Evolutionary conservation across 2,113 vertebrate genomes (phyloP).

Genomic region (Pagrus major): DNA sequence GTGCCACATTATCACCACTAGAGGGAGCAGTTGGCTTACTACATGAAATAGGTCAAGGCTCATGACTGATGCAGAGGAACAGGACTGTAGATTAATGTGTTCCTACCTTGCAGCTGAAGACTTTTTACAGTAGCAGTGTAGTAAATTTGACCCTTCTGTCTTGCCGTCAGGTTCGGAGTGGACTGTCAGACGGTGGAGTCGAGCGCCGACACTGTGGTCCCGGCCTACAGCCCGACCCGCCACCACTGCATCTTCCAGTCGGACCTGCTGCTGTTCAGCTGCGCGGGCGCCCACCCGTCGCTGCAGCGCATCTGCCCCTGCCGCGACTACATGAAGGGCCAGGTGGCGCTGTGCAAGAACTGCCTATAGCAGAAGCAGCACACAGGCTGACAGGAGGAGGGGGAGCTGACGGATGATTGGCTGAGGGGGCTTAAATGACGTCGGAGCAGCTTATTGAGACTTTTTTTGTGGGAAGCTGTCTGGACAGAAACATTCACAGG

Average conservation of each 20-base stretch:
- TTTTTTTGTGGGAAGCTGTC: background rate
- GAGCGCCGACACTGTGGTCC: conserved; percentile 91
- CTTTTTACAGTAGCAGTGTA: too few species aligned
- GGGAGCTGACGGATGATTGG: background rate
- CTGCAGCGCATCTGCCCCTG: conserved; percentile 95
- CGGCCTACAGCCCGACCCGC: conserved; percentile 88
- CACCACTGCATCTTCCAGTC: conserved; percentile 96
- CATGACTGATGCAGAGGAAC: conserved; percentile 1
- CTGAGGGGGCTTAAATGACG: background rate
- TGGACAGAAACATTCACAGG: background rate
- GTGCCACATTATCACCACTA: conserved; percentile 3
- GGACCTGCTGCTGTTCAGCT: conserved; percentile 98
- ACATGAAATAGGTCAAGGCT: background rate
- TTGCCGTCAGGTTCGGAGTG: conserved; percentile 87
- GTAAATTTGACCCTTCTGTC: too few species aligned
- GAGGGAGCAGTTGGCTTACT: conserved; percentile 14
- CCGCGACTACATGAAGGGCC: conserved; percentile 98
- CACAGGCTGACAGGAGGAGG: background rate
- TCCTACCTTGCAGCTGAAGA: background rate
- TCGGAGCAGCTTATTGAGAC: conserved; percentile 20
- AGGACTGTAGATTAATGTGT: background rate
- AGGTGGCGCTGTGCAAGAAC: conserved; percentile 96
- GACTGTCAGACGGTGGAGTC: conserved; percentile 92
- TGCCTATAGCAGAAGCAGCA: conserved; percentile 92
- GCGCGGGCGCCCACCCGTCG: conserved; percentile 90